phyloP scores from a whole-genome alignment of 2,113 vertebrate genomes.

The Cnemophilus loriae region DNA sequence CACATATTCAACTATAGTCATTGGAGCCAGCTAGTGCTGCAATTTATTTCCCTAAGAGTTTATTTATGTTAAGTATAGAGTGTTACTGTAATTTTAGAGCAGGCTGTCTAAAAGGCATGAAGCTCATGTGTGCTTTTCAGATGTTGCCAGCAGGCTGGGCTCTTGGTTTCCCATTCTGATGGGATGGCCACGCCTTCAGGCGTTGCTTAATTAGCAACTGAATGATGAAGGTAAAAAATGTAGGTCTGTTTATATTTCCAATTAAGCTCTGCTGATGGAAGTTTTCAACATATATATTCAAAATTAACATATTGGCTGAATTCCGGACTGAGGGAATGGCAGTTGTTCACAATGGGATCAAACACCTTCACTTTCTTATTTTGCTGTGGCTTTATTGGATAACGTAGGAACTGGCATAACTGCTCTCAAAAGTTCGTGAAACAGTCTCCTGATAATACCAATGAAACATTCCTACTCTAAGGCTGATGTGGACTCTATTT shows the following conservation, averaged over 20 bases:
- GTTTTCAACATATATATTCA: neutral
- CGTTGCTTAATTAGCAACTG: neutral
- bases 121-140: rapidly evolving
- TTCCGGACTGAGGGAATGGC: neutral
- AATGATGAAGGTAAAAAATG: neutral
- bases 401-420: neutral
- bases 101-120: neutral
- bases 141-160: neutral
- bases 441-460: neutral
- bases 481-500: neutral
- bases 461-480: neutral
- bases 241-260: neutral
- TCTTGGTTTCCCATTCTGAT: neutral
- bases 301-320: neutral
- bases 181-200: rapidly evolving
- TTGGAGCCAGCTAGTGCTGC: neutral
- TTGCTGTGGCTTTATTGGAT: neutral
- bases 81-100: neutral
- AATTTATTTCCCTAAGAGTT: neutral
- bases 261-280: neutral
- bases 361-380: neutral
- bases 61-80: neutral
- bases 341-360: neutral
- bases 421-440: neutral
- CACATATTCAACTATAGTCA: neutral